Conservation (phyloP, 2,113 vertebrate genomes). For the Vidua chalybeata region DNA sequence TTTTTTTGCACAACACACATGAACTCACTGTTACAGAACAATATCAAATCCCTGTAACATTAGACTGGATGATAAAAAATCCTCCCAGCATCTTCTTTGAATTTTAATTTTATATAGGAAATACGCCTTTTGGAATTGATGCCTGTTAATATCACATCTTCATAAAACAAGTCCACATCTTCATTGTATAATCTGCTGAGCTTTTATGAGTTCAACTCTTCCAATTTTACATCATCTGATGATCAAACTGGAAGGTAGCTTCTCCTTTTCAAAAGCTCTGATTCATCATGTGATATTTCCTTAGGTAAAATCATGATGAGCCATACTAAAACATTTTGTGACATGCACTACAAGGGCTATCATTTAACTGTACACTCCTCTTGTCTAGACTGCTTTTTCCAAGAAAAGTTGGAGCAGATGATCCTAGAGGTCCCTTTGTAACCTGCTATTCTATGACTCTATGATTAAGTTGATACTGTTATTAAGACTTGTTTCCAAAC, state of each 20-base stretch:
- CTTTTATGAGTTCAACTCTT: not conserved
- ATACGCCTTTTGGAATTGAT: not conserved
- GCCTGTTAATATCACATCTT: not conserved
- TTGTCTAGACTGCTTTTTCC: not conserved
- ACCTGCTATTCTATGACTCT: not conserved
- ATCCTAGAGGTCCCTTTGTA: not conserved
- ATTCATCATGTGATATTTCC: not conserved
- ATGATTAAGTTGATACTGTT: not conserved
- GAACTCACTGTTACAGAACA: not conserved
- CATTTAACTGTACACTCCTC: not conserved
- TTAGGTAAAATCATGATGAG: not conserved
- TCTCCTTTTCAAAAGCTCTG: not conserved
- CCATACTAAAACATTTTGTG: not conserved
- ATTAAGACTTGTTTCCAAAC: not conserved
- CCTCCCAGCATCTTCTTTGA: not conserved
- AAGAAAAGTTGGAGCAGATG: not conserved
- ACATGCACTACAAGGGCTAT: not conserved
- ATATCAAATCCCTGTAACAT: not conserved
- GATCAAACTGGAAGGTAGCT: not conserved
- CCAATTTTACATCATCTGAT: not conserved
- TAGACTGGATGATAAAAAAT: not conserved
- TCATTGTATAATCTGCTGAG: not conserved
- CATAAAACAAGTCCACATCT: not conserved
- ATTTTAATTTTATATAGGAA: not conserved
- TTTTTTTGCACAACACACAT: not conserved